Base-by-base conservation (phyloP, 2,113 vertebrate genomes). In the Anarhynchus alexandrinus region DNA sequence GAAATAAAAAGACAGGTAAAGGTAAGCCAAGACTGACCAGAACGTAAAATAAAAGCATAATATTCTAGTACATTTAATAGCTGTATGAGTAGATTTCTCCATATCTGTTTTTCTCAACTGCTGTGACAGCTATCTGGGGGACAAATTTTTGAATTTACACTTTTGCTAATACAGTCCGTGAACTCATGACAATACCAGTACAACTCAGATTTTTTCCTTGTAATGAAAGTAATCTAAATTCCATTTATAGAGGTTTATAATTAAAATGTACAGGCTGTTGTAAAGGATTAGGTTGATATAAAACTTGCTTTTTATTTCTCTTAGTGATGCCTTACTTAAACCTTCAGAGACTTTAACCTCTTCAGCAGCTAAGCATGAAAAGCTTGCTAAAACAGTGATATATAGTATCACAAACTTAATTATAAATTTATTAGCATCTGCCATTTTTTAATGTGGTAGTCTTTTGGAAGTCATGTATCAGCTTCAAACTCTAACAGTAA, bases 1-100 rank as follows among this genome's bases (percentile, higher is more conserved):
- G 67, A 97, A 97, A 98, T 82, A 97, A 96, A 97, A 95, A 96
- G 74, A 96, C 17, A 94, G 27, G 65, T 90, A 86, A 97, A 97
- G 12, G 58, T 70, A 88, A 98, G 83, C 45, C 61, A 95, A 90
- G 79, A 86, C 69, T 95, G 79, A 92, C 27, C 19, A 70, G 36
- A 69, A 95, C 8, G 16, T 54, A 80, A 88, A 95, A 78, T 38
- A 90, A 93, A 88, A 7, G 5, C n/a, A 49, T 52, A 84, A 77
- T 45, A 32, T 30, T 83, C 36, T 72, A 69, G 27, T 40, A 38
- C 3, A 12, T 27, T 70, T 57, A 78, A 64, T 8, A 79, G 14
- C 4, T 40, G 26, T 52, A 43, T 6, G 27, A 78, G 11, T 25
- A 85, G 25, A n/a, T 65, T 43, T 58, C 25, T 77, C 59, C 54